Evolutionary conservation across 2,797 vertebrate genomes (phyloP).

Genomic region (Galago senegalensis): DNA sequence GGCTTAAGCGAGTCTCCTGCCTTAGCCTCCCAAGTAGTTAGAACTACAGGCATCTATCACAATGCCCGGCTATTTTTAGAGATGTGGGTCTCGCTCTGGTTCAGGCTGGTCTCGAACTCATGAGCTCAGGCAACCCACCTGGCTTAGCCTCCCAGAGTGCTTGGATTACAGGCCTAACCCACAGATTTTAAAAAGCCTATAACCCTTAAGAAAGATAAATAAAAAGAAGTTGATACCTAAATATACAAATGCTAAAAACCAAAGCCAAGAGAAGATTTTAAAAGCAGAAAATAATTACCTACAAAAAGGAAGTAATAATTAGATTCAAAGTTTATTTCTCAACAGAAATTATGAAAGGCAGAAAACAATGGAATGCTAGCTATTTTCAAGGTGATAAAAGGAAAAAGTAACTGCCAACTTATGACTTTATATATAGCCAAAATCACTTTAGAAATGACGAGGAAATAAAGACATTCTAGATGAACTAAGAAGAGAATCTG

Average conservation of each 20-base stretch:
- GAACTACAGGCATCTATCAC: no score
- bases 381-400: slow-evolving; percentile 48
- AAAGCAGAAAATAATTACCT: slow-evolving; percentile 15
- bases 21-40: no score
- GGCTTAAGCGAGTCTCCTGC: no score
- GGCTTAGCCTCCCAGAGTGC: no score
- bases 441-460: background rate
- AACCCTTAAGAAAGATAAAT: background rate
- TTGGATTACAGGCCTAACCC: background rate
- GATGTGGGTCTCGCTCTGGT: no score
- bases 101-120: no score
- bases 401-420: slow-evolving; percentile 19
- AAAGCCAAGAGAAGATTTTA: slow-evolving; percentile 38
- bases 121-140: no score
- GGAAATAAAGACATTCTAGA: slow-evolving; percentile 38
- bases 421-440: background rate
- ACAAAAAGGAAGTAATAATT: slow-evolving; percentile 39
- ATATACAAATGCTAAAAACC: slow-evolving; percentile 19
- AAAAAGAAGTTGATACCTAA: slow-evolving; percentile 14
- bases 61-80: no score
- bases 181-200: slow-evolving; percentile 18
- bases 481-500: background rate
- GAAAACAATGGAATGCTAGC: slow-evolving; percentile 2
- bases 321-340: slow-evolving; percentile 12
- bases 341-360: slow-evolving; percentile 16